phyloP scores from a whole-genome alignment of 1,140 invertebrate genomes.

The Cotesia glomerata region DNA sequence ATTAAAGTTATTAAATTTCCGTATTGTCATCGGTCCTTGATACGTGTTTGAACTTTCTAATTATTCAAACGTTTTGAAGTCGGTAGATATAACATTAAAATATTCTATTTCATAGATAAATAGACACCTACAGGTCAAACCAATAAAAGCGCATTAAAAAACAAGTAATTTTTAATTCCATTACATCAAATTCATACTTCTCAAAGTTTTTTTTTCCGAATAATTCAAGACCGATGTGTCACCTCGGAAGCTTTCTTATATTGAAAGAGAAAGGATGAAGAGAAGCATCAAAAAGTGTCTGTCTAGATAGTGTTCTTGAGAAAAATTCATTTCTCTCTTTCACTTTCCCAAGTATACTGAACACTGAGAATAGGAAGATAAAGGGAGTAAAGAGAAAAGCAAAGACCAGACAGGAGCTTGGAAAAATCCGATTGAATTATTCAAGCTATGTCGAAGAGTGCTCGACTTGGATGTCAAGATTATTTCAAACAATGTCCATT shows the following conservation, averaged over 20 bases:
- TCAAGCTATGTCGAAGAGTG: neutral
- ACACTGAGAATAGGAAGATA: neutral
- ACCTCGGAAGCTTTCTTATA: neutral
- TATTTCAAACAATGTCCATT: neutral
- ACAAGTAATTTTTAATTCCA: neutral
- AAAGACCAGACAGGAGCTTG: neutral
- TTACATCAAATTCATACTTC: slow-evolving; percentile 4
- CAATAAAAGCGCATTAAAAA: no score
- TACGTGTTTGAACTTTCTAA: no score
- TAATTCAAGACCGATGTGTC: slow-evolving; percentile 5
- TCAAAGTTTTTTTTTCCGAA: neutral
- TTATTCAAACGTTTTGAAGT: no score
- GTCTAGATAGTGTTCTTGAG: neutral
- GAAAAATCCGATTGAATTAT: slow-evolving; percentile 7
- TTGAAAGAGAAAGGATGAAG: neutral
- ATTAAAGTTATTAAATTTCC: no score
- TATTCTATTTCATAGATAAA: no score
- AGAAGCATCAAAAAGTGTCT: slow-evolving; percentile 4
- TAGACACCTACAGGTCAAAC: no score
- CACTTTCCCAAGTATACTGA: neutral
- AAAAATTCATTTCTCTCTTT: slow-evolving; percentile 10
- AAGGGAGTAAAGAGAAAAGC: neutral
- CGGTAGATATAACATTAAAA: no score
- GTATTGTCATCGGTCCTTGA: no score
- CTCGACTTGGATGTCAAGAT: neutral